Conservation (phyloP, 2,797 vertebrate genomes). For the Cryptoprocta ferox region DNA sequence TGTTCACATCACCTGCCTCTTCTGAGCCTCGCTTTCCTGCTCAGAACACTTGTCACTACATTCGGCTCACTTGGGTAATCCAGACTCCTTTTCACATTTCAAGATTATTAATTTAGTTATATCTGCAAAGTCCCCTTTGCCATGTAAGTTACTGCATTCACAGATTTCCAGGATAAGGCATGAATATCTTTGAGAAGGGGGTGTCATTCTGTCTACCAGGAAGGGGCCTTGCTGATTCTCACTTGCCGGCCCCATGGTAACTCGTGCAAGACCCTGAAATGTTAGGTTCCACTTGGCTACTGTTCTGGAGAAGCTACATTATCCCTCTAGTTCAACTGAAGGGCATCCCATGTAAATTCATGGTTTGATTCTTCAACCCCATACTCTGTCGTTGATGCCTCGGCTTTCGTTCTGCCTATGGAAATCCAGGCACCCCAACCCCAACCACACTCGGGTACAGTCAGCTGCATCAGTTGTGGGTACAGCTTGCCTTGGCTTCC, state of each 20-base stretch:
- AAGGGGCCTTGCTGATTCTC: background rate
- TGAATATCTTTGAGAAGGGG: fast-evolving
- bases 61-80: background rate
- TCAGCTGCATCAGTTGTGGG: fast-evolving
- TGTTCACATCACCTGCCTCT: fast-evolving
- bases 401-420: fast-evolving
- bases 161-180: background rate
- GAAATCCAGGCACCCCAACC: background rate
- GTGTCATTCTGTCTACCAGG: background rate
- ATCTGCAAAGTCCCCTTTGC: background rate
- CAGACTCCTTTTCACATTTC: background rate
- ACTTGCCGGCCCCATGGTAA: fast-evolving
- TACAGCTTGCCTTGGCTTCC: background rate
- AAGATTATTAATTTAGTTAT: background rate
- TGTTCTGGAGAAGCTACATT: fast-evolving
- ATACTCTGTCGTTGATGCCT: fast-evolving
- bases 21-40: too few species aligned
- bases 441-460: fast-evolving
- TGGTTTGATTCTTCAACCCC: background rate
- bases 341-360: fast-evolving
- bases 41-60: fast-evolving
- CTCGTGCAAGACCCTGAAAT: background rate
- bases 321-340: background rate
- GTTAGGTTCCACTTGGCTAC: background rate
- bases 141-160: fast-evolving